A percentile compares a stretch with the other conserved stretches of the same genome.
Conservation (phyloP, 2,797 vertebrate species). For the Staurois parvus region DNA sequence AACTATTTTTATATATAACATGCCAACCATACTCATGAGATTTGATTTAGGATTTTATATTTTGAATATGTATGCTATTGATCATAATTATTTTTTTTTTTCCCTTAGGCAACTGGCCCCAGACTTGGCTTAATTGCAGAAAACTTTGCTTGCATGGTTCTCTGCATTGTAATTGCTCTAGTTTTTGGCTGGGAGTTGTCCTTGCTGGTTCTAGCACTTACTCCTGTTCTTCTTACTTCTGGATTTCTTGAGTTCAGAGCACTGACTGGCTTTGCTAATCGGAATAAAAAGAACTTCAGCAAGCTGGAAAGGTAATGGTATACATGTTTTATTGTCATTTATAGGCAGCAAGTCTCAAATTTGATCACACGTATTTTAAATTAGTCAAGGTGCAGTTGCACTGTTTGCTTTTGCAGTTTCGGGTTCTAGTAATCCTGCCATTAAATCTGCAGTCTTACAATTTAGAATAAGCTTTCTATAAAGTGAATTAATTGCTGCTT, state of each 20-base stretch:
- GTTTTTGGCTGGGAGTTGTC: constrained; percentile 67
- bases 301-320: constrained; percentile 67
- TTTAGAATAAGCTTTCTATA: no score
- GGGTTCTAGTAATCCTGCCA: no score
- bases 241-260: constrained; percentile 62
- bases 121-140: constrained; percentile 63
- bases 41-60: no score
- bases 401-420: no score
- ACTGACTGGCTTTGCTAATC: constrained; percentile 61
- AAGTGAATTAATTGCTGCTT: no score
- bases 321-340: neutral
- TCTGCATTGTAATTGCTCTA: constrained; percentile 65
- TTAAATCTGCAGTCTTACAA: no score
- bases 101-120: constrained; percentile 62
- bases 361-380: no score
- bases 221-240: constrained; percentile 62
- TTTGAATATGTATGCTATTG: neutral
- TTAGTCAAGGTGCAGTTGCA: no score
- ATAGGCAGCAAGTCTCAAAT: no score
- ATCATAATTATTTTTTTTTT: neutral
- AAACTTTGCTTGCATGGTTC: constrained; percentile 63
- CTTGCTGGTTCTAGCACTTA: constrained; percentile 64
- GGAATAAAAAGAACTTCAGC: constrained; percentile 63
- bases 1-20: no score
- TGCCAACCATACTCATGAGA: no score